Conservation (phyloP, 2,113 vertebrate species). For the Rhynchopsitta pachyrhyncha region DNA sequence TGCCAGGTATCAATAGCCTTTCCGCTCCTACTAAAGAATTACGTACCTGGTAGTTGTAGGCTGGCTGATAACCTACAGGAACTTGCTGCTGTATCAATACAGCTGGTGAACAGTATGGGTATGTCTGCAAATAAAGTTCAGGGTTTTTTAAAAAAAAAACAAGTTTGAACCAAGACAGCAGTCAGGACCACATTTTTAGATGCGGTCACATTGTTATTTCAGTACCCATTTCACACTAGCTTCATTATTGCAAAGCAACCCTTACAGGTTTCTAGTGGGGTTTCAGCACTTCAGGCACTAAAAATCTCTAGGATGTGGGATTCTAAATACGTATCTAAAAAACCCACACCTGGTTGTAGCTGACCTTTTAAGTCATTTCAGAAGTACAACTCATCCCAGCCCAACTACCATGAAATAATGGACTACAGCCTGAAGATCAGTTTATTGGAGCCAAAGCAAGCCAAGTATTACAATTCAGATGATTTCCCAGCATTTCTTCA, state of each 20-base stretch:
- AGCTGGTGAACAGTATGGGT: conserved; percentile 80
- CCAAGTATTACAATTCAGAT: not conserved
- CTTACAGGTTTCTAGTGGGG: accelerated
- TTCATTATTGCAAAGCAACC: not conserved
- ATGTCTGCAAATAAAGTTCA: conserved; percentile 74
- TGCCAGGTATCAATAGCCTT: not conserved
- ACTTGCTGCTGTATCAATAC: conserved; percentile 82
- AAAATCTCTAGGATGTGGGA: not conserved
- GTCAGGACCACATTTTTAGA: not conserved
- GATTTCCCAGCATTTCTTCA: not conserved
- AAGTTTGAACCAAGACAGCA: not conserved
- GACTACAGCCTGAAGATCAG: not conserved
- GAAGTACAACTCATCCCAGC: not conserved
- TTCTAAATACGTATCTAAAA: not conserved
- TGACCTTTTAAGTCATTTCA: not conserved
- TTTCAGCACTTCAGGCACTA: not conserved
- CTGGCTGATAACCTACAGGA: conserved; percentile 83
- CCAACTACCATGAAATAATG: not conserved
- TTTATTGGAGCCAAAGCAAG: not conserved
- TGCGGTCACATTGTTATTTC: not conserved
- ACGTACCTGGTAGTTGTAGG: conserved; percentile 87
- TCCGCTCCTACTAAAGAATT: not conserved
- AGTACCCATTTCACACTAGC: not conserved
- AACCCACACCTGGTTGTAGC: not conserved
- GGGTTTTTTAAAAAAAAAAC: not conserved